Base-by-base conservation (phyloP, 1,140 invertebrate species). In the Bombus breviceps region DNA sequence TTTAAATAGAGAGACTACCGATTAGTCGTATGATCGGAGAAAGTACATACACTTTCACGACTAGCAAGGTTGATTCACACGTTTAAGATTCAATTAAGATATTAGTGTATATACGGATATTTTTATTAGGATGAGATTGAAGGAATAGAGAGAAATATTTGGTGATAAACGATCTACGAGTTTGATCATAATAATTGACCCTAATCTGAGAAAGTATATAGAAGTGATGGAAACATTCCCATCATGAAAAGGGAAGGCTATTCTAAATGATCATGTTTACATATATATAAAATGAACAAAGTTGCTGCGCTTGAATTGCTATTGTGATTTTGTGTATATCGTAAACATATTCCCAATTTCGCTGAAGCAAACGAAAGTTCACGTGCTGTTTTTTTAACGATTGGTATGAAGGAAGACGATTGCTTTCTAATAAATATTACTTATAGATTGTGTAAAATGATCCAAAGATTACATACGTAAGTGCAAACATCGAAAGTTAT, bases 1-100 rank as follows among this genome's bases (percentile, higher is more conserved):
- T 71, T 84, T 62, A 22, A 22, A 13, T 62, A 62, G 25, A 18
- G 57, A 47, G 68, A 47, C 68, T 76, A 76, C 15, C 81, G 66
- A 80, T 78, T 68, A 22, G n/a, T 43, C 18, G 28, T 4, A 39
- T 10, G 75, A n/a, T 85, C 57, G 66, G 43, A 68, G 22, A 57
- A 71, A 66, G 72, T 41, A 53, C 8, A 25, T 8, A 53, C 34
- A 39, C 6, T 32, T 57, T 68, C 28, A 57, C 10, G 28, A 6
- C 25, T 39, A 64, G 37, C 37, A n/a, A 83, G 37, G 18, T 77
- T 18, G 47, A 57, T 43, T 22, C 5, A 15, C 15, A n/a, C 18
- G 12, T 37, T 57, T 13, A 39, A 2, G 13, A 6, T 3, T 3
- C 1, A 3, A n/a, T 18, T 2, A 25, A 47, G 41, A 10, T 62